phyloP scores from a whole-genome alignment of 2,888 invertebrate genomes.

The Pyrochroa serraticornis region DNA sequence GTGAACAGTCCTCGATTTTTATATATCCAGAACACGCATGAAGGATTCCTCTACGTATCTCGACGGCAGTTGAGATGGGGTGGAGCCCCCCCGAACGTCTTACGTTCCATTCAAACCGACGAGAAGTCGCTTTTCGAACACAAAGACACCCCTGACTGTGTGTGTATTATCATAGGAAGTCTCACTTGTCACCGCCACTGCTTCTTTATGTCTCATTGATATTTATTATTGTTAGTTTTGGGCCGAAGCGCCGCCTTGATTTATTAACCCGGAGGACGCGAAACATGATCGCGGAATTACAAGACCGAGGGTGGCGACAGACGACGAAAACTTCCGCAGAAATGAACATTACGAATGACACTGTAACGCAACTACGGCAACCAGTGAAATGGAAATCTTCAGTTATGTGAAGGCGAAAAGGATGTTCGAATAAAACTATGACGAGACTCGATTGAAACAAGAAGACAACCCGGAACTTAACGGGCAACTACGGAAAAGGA shows the following conservation, averaged over 20 bases:
- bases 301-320: background rate
- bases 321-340: too few species aligned
- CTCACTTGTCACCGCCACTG: constrained; percentile 51
- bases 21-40: constrained; percentile 51
- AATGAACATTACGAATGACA: background rate
- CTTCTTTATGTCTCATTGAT: constrained; percentile 48
- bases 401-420: too few species aligned
- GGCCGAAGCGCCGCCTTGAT: constrained; percentile 21
- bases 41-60: constrained; percentile 38
- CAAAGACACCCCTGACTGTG: constrained; percentile 41
- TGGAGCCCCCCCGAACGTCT: constrained; percentile 25
- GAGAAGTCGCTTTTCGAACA: constrained; percentile 42
- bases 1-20: constrained; percentile 58
- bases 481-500: too few species aligned
- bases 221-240: constrained; percentile 47
- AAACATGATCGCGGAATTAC: background rate
- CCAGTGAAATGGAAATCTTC: too few species aligned
- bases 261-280: constrained; percentile 9
- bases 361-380: background rate
- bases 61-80: constrained; percentile 22
- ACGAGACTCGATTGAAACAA: too few species aligned
- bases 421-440: too few species aligned
- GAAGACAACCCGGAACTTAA: too few species aligned
- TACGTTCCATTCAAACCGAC: constrained; percentile 42
- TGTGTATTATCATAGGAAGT: constrained; percentile 48